Conservation (phyloP, 2,797 vertebrate genomes). For the Sebastes cheni region DNA sequence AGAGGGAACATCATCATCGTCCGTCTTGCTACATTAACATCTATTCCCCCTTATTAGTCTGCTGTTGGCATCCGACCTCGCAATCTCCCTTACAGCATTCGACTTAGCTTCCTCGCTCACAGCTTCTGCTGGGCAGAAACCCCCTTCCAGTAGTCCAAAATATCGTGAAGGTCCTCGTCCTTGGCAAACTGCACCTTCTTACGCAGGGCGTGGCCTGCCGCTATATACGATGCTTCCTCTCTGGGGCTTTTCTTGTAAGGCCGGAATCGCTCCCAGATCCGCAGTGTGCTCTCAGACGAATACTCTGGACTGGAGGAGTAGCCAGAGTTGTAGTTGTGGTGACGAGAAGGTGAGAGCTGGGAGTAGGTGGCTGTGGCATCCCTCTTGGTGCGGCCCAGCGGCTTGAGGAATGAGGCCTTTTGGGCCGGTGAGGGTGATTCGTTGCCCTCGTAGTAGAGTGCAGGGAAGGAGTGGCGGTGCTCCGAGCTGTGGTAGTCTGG, state of each 20-base stretch:
- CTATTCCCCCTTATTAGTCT: constrained; percentile 43
- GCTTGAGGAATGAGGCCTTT: constrained; percentile 93
- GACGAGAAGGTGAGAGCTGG: constrained; percentile 96
- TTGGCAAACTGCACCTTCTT: constrained; percentile 99
- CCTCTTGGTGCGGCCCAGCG: constrained; percentile 92
- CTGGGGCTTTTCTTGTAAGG: constrained; percentile 96
- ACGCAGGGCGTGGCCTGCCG: constrained; percentile 95
- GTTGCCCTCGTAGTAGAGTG: constrained; percentile 95
- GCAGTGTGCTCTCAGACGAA: constrained; percentile 96
- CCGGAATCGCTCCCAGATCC: constrained; percentile 99
- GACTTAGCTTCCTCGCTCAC: constrained; percentile 76
- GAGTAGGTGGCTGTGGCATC: constrained; percentile 94
- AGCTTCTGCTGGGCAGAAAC: constrained; percentile 99
- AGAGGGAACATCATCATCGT: constrained; percentile 35
- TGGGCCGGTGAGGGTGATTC: constrained; percentile 82
- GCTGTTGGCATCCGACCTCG: constrained; percentile 51
- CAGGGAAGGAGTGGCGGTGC: constrained; percentile 97
- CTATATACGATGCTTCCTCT: constrained; percentile 96
- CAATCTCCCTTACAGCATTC: constrained; percentile 30
- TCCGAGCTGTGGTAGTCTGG: constrained; percentile 96
- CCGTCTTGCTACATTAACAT: constrained; percentile 74
- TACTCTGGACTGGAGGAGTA: constrained; percentile 99
- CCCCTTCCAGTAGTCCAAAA: constrained; percentile 99
- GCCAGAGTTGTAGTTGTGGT: constrained; percentile 91
- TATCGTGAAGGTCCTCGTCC: constrained; percentile 99